Percentiles rank a stretch among this genome's conserved stretches.
phyloP scores from a whole-genome alignment of 1,140 invertebrate species.

The Halesus radiatus region DNA sequence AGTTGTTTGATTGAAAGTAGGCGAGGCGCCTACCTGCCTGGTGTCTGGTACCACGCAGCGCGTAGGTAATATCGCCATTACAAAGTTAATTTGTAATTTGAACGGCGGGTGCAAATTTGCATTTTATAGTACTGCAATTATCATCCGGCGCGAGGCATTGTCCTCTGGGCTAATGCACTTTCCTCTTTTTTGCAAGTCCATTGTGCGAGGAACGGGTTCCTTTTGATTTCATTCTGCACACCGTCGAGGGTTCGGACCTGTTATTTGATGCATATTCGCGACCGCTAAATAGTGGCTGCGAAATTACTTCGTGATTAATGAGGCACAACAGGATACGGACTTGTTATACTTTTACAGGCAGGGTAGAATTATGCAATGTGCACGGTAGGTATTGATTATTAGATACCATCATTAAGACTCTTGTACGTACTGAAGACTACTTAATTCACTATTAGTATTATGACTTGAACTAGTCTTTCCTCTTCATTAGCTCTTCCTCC shows the following conservation, averaged over 20 bases:
- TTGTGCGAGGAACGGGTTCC: constrained; percentile 30
- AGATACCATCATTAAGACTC: no score
- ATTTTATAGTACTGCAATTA: constrained; percentile 40
- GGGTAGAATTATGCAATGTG: no score
- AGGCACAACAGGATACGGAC: neutral
- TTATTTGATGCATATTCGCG: constrained; percentile 4
- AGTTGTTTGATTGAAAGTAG: no score
- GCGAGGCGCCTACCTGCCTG: no score
- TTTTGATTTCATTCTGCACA: constrained; percentile 5
- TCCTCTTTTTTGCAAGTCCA: constrained; percentile 20
- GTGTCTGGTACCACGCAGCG: neutral
- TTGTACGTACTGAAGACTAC: no score
- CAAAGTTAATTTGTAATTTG: constrained; percentile 28
- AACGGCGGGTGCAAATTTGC: constrained; percentile 29
- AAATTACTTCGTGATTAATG: constrained; percentile 13
- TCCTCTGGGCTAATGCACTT: constrained; percentile 34
- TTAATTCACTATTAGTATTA: no score
- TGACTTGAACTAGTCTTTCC: no score
- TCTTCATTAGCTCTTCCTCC: no score
- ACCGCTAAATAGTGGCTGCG: neutral
- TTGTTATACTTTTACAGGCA: no score
- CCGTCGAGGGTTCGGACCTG: neutral
- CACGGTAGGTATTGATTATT: no score
- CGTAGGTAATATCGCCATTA: constrained; percentile 8
- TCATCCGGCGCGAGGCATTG: constrained; percentile 27